Evolutionary conservation across 2,113 vertebrate genomes (phyloP), one percentile per base, ranked within the genome.

Genomic region (Boleophthalmus pectinirostris): DNA sequence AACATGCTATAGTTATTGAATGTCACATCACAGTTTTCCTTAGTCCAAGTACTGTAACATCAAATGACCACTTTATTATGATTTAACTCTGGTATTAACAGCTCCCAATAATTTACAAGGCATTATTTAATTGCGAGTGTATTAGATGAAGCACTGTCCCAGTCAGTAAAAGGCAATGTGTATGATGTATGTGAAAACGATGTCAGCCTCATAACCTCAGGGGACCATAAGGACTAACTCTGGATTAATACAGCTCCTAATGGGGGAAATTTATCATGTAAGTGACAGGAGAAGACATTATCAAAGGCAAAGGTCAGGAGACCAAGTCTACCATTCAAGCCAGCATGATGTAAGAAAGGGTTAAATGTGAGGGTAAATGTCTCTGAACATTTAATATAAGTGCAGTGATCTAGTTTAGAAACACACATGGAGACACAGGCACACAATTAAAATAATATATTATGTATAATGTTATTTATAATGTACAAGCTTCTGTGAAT

Each of bases 261-360:
- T 76, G 73, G 64, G 56, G 60, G 70, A 81, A 76, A 88, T 89
- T 77, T 72, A 85, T 90, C 83, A 87, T 69, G 43, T 64, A 57
- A 82, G 82, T 74, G 80, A 74, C 43, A 70, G 79, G 69, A 69
- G 38, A 38, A 21, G 21, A 69, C 45, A 51, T 20, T 78, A 68
- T 70, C 0, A 10, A 11, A 71, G 51, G 56, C 20, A 67, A 60
- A 69, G 43, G 24, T 38, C 25, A 60, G 38, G 20, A 53, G 53
- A 66, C 21, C 65, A 21, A 14, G n/a, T 20, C 14, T 51, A 29
- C 18, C 3, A 45, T 21, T 3, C 13, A 5, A 60, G 24, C 45
- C 29, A 25, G 25, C 16, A 66, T 21, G 18, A 65, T 23, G 10
- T 43, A 11, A 64, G 61, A 20, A 18, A 53, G 16, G 43, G 63